Evolutionary conservation across 2,113 vertebrate species (phyloP).

Genomic region (Hyperoodon ampullatus): DNA sequence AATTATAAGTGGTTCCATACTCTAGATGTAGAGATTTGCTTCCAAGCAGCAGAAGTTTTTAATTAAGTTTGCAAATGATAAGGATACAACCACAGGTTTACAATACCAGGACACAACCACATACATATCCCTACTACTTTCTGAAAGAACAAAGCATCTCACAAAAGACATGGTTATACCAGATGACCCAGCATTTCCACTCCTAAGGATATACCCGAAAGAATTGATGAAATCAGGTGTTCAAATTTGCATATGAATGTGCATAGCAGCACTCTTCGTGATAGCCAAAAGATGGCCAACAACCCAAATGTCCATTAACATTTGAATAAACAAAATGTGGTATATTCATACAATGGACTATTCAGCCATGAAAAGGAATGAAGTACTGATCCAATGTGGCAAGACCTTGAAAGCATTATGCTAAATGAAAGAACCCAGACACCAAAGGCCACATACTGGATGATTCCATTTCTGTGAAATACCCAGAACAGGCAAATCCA

Average conservation of each 20-base stretch:
- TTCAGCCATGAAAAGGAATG: background rate
- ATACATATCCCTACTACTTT: background rate
- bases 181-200: background rate
- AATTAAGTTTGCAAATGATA: background rate
- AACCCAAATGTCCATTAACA: background rate
- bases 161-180: background rate
- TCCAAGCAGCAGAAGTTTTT: background rate
- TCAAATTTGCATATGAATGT: background rate
- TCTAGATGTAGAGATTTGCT: background rate
- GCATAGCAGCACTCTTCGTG: background rate
- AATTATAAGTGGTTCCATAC: background rate
- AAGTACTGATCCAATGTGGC: background rate
- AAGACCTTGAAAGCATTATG: background rate
- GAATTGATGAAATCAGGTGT: background rate
- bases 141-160: background rate
- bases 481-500: background rate
- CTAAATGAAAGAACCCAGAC: background rate
- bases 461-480: background rate
- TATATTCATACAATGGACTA: background rate
- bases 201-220: background rate
- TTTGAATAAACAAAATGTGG: background rate
- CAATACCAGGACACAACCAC: background rate
- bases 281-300: background rate
- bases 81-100: background rate
- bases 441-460: background rate